Evolutionary conservation across 2,888 invertebrate genomes (phyloP).

Genomic region (Rhagonycha fulva): DNA sequence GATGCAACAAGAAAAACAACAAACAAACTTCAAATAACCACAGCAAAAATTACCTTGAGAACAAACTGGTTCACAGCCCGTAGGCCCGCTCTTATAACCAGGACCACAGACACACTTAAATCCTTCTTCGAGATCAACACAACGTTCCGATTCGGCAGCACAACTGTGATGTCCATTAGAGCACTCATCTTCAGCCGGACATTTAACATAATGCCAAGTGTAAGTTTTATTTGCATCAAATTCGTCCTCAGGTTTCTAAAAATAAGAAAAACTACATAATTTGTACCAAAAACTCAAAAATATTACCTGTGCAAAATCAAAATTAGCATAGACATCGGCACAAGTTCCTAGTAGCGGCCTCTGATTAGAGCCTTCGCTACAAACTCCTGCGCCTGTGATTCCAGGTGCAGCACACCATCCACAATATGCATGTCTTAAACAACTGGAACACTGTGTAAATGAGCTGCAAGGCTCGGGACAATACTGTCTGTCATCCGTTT

Average conservation of each 20-base stretch:
- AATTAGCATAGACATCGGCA: constrained; percentile 50
- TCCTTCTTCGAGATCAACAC: constrained; percentile 79
- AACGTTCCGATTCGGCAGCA: constrained; percentile 83
- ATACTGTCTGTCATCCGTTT: constrained; percentile 65
- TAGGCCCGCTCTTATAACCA: constrained; percentile 65
- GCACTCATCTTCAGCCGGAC: constrained; percentile 94
- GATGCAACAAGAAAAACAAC: neutral
- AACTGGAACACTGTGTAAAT: constrained; percentile 84
- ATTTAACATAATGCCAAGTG: constrained; percentile 87
- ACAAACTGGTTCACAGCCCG: constrained; percentile 78
- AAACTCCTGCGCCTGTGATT: constrained; percentile 75
- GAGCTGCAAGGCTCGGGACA: constrained; percentile 87
- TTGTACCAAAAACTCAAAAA: neutral
- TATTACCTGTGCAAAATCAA: constrained; percentile 36
- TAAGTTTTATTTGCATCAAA: constrained; percentile 60
- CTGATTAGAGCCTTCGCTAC: constrained; percentile 83
- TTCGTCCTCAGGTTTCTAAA: constrained; percentile 43
- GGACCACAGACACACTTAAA: constrained; percentile 85
- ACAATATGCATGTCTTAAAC: constrained; percentile 86
- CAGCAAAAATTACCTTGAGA: constrained; percentile 60
- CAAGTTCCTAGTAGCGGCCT: constrained; percentile 65
- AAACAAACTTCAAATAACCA: neutral
- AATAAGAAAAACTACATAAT: neutral
- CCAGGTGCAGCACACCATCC: constrained; percentile 85
- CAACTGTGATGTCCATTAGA: constrained; percentile 90